These are phyloP conservation scores for Ditylenchus dipsaci DNA, from an alignment of 1,140 invertebrate genomes.

Conservation along the genomic window DNA sequence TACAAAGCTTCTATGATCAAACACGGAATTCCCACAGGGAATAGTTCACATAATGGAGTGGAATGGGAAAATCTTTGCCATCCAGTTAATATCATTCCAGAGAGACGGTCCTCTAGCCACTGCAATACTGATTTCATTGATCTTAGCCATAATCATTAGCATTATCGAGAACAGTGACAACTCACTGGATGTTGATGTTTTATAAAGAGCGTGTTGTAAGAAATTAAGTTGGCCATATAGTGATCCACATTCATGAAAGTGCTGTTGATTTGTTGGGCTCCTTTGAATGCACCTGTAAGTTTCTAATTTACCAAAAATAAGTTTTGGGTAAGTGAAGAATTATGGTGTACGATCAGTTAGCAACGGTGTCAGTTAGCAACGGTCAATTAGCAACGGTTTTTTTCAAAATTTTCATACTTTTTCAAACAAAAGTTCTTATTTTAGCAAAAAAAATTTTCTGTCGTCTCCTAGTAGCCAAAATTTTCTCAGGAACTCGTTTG, in stretches of 20 bases:
- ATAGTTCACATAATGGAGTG: constrained; percentile 80
- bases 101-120: constrained; percentile 19
- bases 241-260: constrained; percentile 34
- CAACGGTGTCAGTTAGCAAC: too few relatives aligned
- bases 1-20: constrained; percentile 59
- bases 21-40: constrained; percentile 73
- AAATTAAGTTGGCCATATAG: constrained; percentile 42
- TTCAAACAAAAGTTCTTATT: too few relatives aligned
- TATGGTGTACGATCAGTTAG: too few relatives aligned
- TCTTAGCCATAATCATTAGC: neutral
- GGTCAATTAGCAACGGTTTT: too few relatives aligned
- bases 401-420: too few relatives aligned
- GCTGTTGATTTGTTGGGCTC: constrained; percentile 45
- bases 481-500: too few relatives aligned
- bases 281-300: constrained; percentile 41
- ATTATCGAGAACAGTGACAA: too few relatives aligned
- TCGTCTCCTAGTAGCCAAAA: too few relatives aligned
- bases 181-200: too few relatives aligned
- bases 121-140: constrained; percentile 8
- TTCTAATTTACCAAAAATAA: too few relatives aligned
- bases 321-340: too few relatives aligned
- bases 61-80: constrained; percentile 74
- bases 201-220: constrained; percentile 38
- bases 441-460: too few relatives aligned
- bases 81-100: constrained; percentile 42